A percentile compares a stretch with the other conserved stretches of the same genome.
These are phyloP conservation scores for Dicyrtomina minuta DNA, from an alignment of 2,888 invertebrate species.

Conservation along the genomic window DNA sequence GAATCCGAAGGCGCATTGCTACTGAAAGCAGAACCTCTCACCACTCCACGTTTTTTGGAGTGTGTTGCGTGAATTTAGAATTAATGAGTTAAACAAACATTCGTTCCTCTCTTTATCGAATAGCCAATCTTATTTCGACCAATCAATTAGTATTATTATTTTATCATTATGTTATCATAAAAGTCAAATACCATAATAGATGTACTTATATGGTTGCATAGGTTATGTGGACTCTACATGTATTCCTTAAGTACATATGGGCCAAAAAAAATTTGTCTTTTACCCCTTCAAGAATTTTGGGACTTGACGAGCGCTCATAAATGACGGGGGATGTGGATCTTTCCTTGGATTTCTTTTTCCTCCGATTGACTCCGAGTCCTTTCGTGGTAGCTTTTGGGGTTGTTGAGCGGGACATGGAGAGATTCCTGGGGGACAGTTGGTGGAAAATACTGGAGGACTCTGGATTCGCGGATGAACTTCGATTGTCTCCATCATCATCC, in stretches of 20 bases:
- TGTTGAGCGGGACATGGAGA: slow-evolving; percentile 48
- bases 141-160: too few relatives aligned
- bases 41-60: too few relatives aligned
- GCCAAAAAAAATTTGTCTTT: too few relatives aligned
- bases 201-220: too few relatives aligned
- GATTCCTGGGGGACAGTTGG: slow-evolving; percentile 45
- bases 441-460: slow-evolving; percentile 47
- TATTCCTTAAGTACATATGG: too few relatives aligned
- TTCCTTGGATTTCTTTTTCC: slow-evolving; percentile 44
- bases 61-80: too few relatives aligned
- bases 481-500: slow-evolving; percentile 46
- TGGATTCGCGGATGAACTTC: slow-evolving; percentile 42
- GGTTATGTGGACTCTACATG: too few relatives aligned
- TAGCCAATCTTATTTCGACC: slow-evolving; percentile 16
- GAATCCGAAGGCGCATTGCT: too few relatives aligned
- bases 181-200: too few relatives aligned
- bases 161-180: too few relatives aligned
- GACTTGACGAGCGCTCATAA: slow-evolving; percentile 50
- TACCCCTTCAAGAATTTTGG: slow-evolving; percentile 53
- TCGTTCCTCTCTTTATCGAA: neutral
- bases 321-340: slow-evolving; percentile 43
- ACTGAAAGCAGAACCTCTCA: too few relatives aligned
- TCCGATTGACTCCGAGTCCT: neutral
- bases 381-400: slow-evolving; percentile 39
- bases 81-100: too few relatives aligned